Conservation (phyloP, 2,888 invertebrate genomes). For the Anoplius nigerrimus region DNA sequence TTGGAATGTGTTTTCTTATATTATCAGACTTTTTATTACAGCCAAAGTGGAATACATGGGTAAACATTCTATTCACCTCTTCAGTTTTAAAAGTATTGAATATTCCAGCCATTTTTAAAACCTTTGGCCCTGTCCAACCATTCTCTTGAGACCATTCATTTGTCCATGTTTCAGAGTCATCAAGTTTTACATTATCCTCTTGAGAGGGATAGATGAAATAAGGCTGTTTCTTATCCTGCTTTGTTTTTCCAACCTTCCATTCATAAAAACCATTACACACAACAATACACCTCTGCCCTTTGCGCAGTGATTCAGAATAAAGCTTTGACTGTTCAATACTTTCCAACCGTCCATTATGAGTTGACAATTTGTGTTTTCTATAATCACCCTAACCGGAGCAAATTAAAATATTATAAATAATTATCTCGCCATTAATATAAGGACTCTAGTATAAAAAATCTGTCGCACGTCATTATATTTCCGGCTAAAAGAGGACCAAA, state of each 20-base stretch:
- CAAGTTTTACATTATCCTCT: slow-evolving; percentile 76
- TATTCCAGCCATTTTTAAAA: slow-evolving; percentile 86
- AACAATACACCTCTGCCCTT: slow-evolving; percentile 86
- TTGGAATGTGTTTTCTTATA: slow-evolving; percentile 14
- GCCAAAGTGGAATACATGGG: too few relatives aligned
- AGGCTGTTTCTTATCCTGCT: slow-evolving; percentile 81
- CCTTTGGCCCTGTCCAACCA: slow-evolving; percentile 80
- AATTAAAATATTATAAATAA: too few relatives aligned
- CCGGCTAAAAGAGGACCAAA: too few relatives aligned
- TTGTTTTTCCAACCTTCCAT: slow-evolving; percentile 80
- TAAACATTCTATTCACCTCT: slow-evolving; percentile 52
- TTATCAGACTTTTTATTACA: slow-evolving; percentile 9
- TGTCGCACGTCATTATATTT: too few relatives aligned
- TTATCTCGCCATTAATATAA: too few relatives aligned
- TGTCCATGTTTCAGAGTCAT: slow-evolving; percentile 78
- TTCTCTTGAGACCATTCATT: slow-evolving; percentile 75
- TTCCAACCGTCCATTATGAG: slow-evolving; percentile 88
- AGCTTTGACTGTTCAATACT: slow-evolving; percentile 81
- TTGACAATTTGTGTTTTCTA: slow-evolving; percentile 81
- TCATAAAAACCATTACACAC: slow-evolving; percentile 90
- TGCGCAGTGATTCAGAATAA: slow-evolving; percentile 81
- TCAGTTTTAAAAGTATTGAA: slow-evolving; percentile 82
- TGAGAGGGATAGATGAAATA: slow-evolving; percentile 85
- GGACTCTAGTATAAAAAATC: too few relatives aligned
- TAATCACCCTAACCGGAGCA: slow-evolving; percentile 77